phyloP scores from a whole-genome alignment of 2,888 invertebrate genomes.

The Lasioglossum leucozonium region DNA sequence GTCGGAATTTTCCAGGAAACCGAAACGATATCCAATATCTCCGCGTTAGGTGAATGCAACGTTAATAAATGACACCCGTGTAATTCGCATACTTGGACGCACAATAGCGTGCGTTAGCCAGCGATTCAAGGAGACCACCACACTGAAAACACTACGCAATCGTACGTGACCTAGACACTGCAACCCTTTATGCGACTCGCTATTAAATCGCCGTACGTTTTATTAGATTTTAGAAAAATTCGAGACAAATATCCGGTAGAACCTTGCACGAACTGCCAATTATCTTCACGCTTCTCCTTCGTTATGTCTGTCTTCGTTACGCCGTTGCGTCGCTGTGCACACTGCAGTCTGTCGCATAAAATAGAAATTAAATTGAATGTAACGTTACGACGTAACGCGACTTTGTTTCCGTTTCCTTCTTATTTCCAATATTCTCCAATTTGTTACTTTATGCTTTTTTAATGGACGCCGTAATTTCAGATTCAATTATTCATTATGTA shows the following conservation, averaged over 20 bases:
- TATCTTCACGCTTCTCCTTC: slow-evolving; percentile 42
- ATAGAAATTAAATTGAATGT: slow-evolving; percentile 1
- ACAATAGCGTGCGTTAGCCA: slow-evolving; percentile 35
- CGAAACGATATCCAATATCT: background rate
- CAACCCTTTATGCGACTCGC: slow-evolving; percentile 54
- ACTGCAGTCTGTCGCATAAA: background rate
- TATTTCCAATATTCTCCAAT: background rate
- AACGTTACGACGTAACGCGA: background rate
- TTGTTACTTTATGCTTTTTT: background rate
- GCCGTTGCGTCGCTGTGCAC: background rate
- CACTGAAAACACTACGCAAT: slow-evolving; percentile 48
- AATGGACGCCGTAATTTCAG: background rate
- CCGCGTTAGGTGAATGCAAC: background rate
- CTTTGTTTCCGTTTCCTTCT: background rate
- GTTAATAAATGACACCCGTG: slow-evolving; percentile 35
- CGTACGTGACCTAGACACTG: slow-evolving; percentile 71
- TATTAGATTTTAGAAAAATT: slow-evolving; percentile 58
- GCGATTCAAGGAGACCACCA: slow-evolving; percentile 62
- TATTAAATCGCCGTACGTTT: slow-evolving; percentile 36
- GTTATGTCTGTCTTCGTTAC: slow-evolving; percentile 4
- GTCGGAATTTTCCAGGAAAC: background rate
- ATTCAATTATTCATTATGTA: background rate
- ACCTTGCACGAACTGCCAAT: slow-evolving; percentile 46
- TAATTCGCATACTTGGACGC: slow-evolving; percentile 11
- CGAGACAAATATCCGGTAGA: slow-evolving; percentile 56